These are phyloP conservation scores for Eira barbara DNA, from an alignment of 2,113 vertebrate species.

Conservation along the genomic window DNA sequence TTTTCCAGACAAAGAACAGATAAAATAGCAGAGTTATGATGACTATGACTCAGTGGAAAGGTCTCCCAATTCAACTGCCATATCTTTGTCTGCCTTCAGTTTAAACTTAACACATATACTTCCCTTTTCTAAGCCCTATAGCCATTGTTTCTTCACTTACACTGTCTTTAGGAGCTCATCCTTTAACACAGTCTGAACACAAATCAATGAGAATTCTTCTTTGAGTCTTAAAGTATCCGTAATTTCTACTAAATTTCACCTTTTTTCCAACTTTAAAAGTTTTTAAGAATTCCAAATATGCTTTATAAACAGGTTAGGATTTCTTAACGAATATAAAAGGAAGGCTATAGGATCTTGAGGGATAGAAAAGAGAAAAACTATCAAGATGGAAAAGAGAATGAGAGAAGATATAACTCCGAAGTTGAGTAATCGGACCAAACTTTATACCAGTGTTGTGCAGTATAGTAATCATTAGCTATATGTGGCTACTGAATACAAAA, in stretches of 20 bases:
- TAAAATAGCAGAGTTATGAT: not conserved
- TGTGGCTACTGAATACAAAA: not conserved
- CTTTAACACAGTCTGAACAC: not conserved
- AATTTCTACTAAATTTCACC: not conserved
- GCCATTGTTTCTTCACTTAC: not conserved
- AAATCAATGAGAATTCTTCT: not conserved
- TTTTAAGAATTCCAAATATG: not conserved
- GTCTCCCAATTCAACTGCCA: not conserved
- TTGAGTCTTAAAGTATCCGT: not conserved
- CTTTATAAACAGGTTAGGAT: conserved; percentile 12
- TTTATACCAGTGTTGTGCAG: not conserved
- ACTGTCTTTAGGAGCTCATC: not conserved
- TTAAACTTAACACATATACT: not conserved
- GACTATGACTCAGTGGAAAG: not conserved
- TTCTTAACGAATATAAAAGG: not conserved
- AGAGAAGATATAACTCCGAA: conserved; percentile 8
- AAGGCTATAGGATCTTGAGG: not conserved
- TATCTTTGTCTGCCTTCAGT: not conserved
- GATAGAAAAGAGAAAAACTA: not conserved
- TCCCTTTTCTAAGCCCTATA: not conserved
- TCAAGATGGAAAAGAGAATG: not conserved
- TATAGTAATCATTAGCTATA: not conserved
- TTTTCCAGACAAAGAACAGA: conserved; percentile 12
- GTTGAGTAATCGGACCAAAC: not conserved
- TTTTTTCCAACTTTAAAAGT: not conserved